Evolutionary conservation across 2,797 vertebrate genomes (phyloP), one percentile per base, ranked within the genome.

Genomic region (Carapus acus): DNA sequence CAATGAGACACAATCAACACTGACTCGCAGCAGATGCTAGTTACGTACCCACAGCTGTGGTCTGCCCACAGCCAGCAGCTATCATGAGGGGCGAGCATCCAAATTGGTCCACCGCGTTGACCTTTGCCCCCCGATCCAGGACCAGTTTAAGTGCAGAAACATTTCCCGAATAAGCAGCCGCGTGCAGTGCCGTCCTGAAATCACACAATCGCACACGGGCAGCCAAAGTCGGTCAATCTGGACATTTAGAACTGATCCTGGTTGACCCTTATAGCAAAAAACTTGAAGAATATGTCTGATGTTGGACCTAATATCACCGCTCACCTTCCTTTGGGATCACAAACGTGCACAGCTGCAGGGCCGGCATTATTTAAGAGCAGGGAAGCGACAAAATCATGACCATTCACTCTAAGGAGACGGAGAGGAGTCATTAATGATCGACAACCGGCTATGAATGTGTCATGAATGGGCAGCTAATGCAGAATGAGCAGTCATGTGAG

Each of bases 281-380:
- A 36, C n/a, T 1, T 24, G 15, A 16, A 9, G 5, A 24, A 15
- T 3, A 15, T 15, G n/a, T 15, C 3, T 3, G n/a, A 36, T 3
- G 14, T 2, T 15, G 3, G 34, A 36, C n/a, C 21, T 40, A 3
- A 37, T 33, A 34, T 20, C 23, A 22, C 20, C 53, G 76, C 81
- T 21, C 73, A 96, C 95, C 94, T 92, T 91, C 93, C 93, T 94
- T 94, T 97, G 87, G 89, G 80, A 77, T 98, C 94, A 78, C 87
- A 85, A 84, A 88, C 82, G 69, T 90, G 88, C 68, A 94, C 88
- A 85, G 90, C 90, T 42, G 77, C 57, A 52, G 87, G 90, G 83
- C 92, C 93, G 76, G 90, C 65, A 60, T 86, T 86, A 86, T 93
- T 82, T 22, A 83, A 41, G 4, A 84, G 37, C 68, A 78, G 67